Conservation (phyloP, 2,797 vertebrate genomes). For the Xiphophorus birchmanni region DNA sequence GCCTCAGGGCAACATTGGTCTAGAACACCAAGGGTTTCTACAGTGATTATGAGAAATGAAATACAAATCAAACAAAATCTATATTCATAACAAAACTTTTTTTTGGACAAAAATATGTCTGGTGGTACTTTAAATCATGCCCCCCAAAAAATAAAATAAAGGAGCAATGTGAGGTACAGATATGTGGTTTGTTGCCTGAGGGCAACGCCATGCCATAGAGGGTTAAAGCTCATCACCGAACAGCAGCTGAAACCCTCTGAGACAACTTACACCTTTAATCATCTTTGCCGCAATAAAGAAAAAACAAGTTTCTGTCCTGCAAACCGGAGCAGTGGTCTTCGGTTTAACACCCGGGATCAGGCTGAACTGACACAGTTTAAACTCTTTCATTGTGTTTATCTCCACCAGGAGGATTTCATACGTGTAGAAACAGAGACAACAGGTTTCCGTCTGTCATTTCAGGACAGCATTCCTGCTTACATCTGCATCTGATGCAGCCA, state of each 20-base stretch:
- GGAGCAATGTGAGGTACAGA: too few species aligned
- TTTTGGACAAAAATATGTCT: too few species aligned
- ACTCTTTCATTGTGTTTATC: not conserved
- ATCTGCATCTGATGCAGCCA: not conserved
- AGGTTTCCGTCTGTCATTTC: not conserved
- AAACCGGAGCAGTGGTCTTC: conserved; percentile 32
- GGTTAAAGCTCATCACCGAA: conserved; percentile 38
- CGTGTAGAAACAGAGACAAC: not conserved
- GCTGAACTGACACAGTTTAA: not conserved
- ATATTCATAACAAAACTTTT: too few species aligned
- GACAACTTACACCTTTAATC: conserved; percentile 30
- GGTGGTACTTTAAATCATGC: too few species aligned
- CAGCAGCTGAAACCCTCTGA: conserved; percentile 34
- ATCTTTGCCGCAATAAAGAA: conserved; percentile 36
- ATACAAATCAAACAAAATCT: too few species aligned
- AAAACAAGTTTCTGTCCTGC: conserved; percentile 8
- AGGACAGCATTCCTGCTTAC: not conserved
- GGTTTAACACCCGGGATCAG: conserved; percentile 2
- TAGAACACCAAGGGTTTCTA: too few species aligned
- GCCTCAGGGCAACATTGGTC: too few species aligned
- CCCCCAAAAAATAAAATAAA: too few species aligned
- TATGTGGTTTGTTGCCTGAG: too few species aligned
- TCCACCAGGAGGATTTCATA: not conserved
- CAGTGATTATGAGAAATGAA: too few species aligned
- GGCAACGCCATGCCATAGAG: too few species aligned